These are phyloP conservation scores for Sebastes aleutianus DNA, from an alignment of 2,797 vertebrate species.

Conservation along the genomic window DNA sequence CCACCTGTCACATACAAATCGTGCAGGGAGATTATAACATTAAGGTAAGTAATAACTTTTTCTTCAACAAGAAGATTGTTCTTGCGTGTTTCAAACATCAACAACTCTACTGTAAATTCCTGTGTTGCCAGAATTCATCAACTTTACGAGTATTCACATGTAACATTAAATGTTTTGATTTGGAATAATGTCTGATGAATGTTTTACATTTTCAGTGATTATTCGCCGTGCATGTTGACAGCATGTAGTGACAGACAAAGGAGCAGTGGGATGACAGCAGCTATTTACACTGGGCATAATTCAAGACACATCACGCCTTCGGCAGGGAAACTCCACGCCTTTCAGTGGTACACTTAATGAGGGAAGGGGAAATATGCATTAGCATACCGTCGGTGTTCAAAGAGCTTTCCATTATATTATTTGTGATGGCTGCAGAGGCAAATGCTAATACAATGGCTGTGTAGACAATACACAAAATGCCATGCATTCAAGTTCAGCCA, in stretches of 20 bases:
- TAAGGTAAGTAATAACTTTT: no score
- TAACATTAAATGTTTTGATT: background rate
- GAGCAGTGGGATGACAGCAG: constrained; percentile 28
- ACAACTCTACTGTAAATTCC: background rate
- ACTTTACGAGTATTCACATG: background rate
- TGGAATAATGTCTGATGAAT: background rate
- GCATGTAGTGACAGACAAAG: constrained; percentile 18
- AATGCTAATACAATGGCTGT: constrained; percentile 32
- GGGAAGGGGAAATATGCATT: constrained; percentile 48
- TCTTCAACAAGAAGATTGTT: background rate
- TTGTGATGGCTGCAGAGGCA: constrained; percentile 22
- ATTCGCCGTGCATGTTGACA: constrained; percentile 1
- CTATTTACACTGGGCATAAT: constrained; percentile 32
- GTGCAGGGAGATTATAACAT: background rate
- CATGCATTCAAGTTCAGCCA: background rate
- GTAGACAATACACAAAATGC: constrained; percentile 27
- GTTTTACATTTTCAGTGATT: background rate
- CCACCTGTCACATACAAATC: background rate
- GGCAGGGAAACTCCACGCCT: constrained; percentile 35
- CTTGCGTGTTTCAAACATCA: background rate
- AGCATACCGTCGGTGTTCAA: constrained; percentile 52
- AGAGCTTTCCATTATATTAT: constrained; percentile 45
- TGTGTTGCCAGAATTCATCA: background rate
- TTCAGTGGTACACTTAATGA: constrained; percentile 56
- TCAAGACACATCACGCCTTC: constrained; percentile 44